These are phyloP conservation scores for Orthosia gracilis DNA, from an alignment of 2,888 invertebrate species.

Conservation along the genomic window DNA sequence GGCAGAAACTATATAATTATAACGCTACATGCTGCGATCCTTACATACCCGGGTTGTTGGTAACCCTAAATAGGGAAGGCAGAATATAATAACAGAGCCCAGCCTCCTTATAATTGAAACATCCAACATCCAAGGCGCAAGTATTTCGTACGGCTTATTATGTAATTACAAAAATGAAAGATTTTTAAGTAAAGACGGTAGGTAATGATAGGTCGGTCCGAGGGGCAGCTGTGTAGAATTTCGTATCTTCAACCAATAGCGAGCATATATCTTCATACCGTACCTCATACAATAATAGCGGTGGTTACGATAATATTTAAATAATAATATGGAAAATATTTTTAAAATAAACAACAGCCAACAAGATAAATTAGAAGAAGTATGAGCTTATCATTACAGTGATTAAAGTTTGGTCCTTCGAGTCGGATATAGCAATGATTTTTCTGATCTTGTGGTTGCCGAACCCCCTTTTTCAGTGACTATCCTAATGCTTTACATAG, in stretches of 20 bases:
- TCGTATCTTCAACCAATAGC: neutral
- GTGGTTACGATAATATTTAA: too few species aligned
- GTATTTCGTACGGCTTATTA: slow-evolving; percentile 58
- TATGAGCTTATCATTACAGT: neutral
- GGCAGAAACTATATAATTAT: too few species aligned
- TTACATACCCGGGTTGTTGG: neutral
- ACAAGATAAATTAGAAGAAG: neutral
- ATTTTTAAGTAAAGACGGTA: slow-evolving; percentile 38
- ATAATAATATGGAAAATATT: neutral
- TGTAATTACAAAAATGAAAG: slow-evolving; percentile 55
- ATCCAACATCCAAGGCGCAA: slow-evolving; percentile 58
- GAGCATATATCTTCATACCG: neutral
- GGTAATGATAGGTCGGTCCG: slow-evolving; percentile 26
- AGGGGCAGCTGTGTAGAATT: neutral
- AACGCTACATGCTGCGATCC: too few species aligned
- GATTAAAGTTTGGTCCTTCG: slow-evolving; percentile 1
- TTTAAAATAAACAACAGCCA: neutral
- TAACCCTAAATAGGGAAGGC: slow-evolving; percentile 42
- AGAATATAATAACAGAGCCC: slow-evolving; percentile 62
- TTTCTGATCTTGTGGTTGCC: neutral
- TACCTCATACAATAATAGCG: neutral
- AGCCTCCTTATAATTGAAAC: slow-evolving; percentile 64
- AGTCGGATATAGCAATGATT: neutral
- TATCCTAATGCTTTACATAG: neutral
- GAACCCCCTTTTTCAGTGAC: neutral